Evolutionary conservation across 2,797 vertebrate genomes (phyloP).

Genomic region (Mormyrus proboscirostris): DNA sequence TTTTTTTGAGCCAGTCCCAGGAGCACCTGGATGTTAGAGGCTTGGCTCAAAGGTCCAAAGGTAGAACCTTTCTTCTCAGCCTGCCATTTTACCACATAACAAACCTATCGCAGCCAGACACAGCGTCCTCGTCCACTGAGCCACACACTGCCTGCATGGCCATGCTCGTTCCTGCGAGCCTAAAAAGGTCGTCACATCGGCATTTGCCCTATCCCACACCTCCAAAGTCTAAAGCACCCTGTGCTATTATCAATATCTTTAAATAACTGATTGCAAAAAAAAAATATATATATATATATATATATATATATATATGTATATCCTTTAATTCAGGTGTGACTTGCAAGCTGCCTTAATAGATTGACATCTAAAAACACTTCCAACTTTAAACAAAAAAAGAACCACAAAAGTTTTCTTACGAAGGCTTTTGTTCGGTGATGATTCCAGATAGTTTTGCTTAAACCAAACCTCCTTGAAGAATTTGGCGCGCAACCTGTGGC

Average conservation of each 20-base stretch:
- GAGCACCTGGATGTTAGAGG: not conserved
- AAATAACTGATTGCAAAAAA: conserved; percentile 5
- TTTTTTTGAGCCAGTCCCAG: not conserved
- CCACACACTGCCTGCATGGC: not conserved
- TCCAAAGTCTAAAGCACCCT: not conserved
- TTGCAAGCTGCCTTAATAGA: conserved; percentile 43
- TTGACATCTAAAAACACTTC: conserved; percentile 43
- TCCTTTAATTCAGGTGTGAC: conserved; percentile 40
- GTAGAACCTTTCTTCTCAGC: not conserved
- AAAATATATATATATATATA: too few species aligned
- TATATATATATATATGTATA: not conserved
- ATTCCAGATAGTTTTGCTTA: conserved; percentile 53
- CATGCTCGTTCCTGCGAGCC: not conserved
- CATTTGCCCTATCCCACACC: not conserved
- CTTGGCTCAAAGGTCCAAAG: not conserved
- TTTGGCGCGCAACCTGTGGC: conserved; percentile 46
- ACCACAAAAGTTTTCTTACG: conserved; percentile 43
- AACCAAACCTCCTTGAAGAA: conserved; percentile 62
- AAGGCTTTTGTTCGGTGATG: conserved; percentile 32
- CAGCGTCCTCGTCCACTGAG: not conserved
- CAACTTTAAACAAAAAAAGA: conserved; percentile 58
- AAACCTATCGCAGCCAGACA: not conserved
- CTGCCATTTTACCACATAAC: not conserved
- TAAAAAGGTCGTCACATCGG: not conserved
- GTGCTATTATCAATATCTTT: not conserved